Conservation (phyloP, 2,113 vertebrate species). For the Myrmecophaga tridactyla region DNA sequence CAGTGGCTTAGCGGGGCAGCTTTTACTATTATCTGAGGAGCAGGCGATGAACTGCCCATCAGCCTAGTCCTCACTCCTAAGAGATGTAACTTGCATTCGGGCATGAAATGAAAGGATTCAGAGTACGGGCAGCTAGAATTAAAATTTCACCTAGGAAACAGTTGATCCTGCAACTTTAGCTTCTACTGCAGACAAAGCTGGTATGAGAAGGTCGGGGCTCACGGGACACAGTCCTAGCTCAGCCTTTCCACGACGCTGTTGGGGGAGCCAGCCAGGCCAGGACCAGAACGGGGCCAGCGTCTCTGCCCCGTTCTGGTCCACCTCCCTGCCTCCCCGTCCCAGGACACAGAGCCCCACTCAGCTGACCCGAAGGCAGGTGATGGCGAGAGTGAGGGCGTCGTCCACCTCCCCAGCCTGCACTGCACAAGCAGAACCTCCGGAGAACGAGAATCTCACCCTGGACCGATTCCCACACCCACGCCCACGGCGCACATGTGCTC, state of each 20-base stretch:
- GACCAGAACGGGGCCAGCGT: background rate
- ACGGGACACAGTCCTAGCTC: background rate
- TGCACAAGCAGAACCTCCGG: background rate
- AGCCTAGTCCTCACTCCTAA: background rate
- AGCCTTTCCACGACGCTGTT: background rate
- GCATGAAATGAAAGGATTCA: background rate
- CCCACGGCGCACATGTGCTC: too few relatives aligned
- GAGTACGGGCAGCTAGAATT: background rate
- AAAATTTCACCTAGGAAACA: too few relatives aligned
- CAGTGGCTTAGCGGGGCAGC: fast-evolving
- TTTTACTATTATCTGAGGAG: background rate
- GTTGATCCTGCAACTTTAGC: background rate
- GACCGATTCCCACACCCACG: too few relatives aligned
- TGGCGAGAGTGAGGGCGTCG: too few relatives aligned
- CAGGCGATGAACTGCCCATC: too few relatives aligned
- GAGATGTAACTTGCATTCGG: fast-evolving
- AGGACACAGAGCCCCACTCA: background rate
- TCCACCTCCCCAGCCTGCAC: too few relatives aligned
- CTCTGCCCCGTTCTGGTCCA: too few relatives aligned
- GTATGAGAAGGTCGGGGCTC: background rate
- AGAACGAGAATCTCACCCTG: too few relatives aligned
- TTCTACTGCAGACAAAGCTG: background rate
- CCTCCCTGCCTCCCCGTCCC: background rate
- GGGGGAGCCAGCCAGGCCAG: background rate
- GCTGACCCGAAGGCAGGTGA: background rate